Percentiles rank a stretch among this genome's conserved stretches.
Conservation (phyloP, 2,113 vertebrate species). For the Caretta caretta region DNA sequence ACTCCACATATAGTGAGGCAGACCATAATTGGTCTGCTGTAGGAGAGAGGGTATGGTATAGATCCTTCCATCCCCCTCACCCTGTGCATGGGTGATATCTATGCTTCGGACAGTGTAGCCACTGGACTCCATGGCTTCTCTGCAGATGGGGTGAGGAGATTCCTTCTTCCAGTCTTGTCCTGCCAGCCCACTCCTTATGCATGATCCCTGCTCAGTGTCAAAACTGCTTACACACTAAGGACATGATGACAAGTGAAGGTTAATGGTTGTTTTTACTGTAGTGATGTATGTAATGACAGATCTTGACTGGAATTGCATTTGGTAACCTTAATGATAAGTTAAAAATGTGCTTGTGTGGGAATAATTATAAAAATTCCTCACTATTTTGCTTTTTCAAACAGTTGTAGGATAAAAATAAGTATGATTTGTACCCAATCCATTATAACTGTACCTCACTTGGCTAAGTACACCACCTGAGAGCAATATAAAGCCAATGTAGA, state of each 20-base stretch:
- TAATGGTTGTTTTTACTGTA: slow-evolving; percentile 27
- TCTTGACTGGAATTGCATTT: slow-evolving; percentile 15
- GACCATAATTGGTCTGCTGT: background rate
- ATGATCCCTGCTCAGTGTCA: background rate
- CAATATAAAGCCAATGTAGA: slow-evolving; percentile 18
- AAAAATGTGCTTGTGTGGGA: background rate
- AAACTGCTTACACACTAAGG: too few relatives aligned
- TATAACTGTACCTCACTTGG: slow-evolving; percentile 30
- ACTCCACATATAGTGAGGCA: background rate
- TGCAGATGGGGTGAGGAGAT: background rate
- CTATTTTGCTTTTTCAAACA: slow-evolving; percentile 47
- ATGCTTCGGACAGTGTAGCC: background rate
- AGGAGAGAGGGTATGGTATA: background rate
- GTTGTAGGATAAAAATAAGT: background rate
- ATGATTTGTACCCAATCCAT: slow-evolving; percentile 11
- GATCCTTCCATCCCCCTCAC: background rate
- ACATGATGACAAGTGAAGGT: too few relatives aligned
- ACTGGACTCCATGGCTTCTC: background rate
- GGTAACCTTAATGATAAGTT: background rate
- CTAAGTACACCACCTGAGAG: slow-evolving; percentile 43
- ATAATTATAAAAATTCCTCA: slow-evolving; percentile 18
- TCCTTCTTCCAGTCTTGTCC: background rate
- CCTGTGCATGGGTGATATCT: background rate
- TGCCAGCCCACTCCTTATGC: background rate
- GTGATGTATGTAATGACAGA: background rate